Percentiles rank a stretch among this genome's conserved stretches.
phyloP scores from a whole-genome alignment of 1,140 invertebrate species.

The Drosophila sulfurigaster region DNA sequence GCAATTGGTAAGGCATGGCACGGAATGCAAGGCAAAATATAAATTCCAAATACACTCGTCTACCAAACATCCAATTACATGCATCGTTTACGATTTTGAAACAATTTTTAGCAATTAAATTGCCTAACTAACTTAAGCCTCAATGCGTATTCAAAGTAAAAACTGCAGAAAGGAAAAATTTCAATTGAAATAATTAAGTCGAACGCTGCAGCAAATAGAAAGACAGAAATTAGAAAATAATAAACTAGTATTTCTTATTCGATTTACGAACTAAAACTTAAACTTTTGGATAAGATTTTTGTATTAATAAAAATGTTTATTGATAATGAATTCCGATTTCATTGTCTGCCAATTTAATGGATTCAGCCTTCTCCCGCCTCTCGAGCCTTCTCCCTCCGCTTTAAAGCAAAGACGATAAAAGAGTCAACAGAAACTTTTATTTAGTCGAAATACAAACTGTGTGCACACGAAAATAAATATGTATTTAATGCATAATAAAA shows the following conservation, averaged over 20 bases:
- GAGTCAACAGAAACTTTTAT: slow-evolving; percentile 35
- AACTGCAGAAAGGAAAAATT: not conserved
- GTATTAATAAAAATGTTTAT: too few relatives aligned
- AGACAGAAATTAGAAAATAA: not conserved
- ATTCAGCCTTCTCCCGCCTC: too few relatives aligned
- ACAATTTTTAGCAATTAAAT: slow-evolving; percentile 52
- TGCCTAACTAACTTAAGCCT: slow-evolving; percentile 32
- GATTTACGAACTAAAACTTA: too few relatives aligned
- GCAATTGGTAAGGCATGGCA: not conserved
- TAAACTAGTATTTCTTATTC: not conserved
- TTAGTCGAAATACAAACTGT: slow-evolving; percentile 29
- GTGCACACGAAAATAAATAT: not conserved
- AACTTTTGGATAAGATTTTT: too few relatives aligned
- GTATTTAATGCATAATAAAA: not conserved
- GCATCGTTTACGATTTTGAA: slow-evolving; percentile 47
- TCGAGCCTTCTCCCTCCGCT: too few relatives aligned
- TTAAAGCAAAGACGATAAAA: not conserved
- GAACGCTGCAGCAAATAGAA: not conserved
- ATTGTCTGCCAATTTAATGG: too few relatives aligned
- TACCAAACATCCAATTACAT: slow-evolving; percentile 30
- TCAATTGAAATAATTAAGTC: not conserved
- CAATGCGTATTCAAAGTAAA: slow-evolving; percentile 11
- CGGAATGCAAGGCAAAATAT: not conserved
- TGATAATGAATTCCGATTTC: too few relatives aligned
- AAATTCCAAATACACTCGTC: slow-evolving; percentile 14